phyloP scores from a whole-genome alignment of 2,797 vertebrate species.

The Gymnoscopelus microlampas region DNA sequence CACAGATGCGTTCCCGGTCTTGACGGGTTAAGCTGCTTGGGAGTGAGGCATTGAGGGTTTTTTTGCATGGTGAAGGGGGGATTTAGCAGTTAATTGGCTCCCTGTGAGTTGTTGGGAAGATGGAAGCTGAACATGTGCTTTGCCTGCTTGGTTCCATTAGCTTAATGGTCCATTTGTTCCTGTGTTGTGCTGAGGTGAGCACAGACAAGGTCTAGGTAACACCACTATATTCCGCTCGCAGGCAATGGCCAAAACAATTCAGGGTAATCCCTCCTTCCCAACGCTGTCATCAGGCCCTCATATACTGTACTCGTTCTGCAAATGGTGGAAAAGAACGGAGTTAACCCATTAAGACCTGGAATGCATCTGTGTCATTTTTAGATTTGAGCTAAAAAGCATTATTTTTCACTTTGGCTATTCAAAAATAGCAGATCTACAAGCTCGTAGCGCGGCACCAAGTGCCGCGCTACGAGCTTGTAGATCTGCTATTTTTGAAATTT shows the following conservation, averaged over 20 bases:
- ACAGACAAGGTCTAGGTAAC: conserved; percentile 51
- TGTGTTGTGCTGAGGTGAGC: conserved; percentile 59
- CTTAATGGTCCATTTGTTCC: conserved; percentile 65
- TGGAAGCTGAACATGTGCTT: conserved; percentile 64
- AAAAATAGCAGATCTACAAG: too few relatives aligned
- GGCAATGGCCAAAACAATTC: conserved; percentile 23
- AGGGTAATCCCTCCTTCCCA: conserved; percentile 35
- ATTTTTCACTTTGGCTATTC: too few relatives aligned
- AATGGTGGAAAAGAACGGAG: too few relatives aligned
- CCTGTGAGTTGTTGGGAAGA: conserved; percentile 56
- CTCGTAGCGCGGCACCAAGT: too few relatives aligned
- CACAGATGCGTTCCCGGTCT: too few relatives aligned
- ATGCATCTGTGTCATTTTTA: too few relatives aligned
- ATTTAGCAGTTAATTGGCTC: conserved; percentile 65
- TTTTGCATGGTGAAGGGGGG: conserved; percentile 33
- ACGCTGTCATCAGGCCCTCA: conserved; percentile 27
- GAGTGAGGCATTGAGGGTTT: conserved; percentile 9
- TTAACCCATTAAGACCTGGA: too few relatives aligned
- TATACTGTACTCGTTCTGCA: conserved; percentile 7
- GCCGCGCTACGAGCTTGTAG: too few relatives aligned
- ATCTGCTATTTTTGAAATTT: too few relatives aligned
- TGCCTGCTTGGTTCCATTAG: conserved; percentile 60
- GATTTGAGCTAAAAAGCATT: too few relatives aligned
- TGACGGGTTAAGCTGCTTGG: conserved; percentile 1
- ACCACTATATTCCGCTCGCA: conserved; percentile 38